Evolutionary conservation across 1,140 invertebrate species (phyloP), one percentile per base, ranked within the genome.

Genomic region (Geopemphigus sp.): DNA sequence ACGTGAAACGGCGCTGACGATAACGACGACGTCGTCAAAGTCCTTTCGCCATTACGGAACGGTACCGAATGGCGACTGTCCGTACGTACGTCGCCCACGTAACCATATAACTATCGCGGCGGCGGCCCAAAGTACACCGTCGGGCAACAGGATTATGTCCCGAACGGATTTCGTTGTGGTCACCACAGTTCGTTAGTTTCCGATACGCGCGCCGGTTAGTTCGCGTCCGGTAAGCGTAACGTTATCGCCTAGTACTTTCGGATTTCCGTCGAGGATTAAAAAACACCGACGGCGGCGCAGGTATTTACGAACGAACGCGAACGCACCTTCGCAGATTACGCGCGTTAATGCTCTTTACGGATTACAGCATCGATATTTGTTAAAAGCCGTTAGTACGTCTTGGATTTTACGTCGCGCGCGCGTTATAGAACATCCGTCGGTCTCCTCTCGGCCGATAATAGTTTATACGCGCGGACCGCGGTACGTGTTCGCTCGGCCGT

Each of bases 281-380:
- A 54, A 72, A 54, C 0, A 53, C 5, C 1, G 14, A 19, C 19
- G 15, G 45, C 5, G 26, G 47, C 29, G 54, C 26, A 54, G 68
- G 68, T 72, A 54, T 72, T 72, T 68, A 68, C 66, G 50, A 47
- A 50, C 26, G 8, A 68, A 50, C 50, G 17, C 24, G 17, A 68
- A 39, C 8, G n/a, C n/a, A 24, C 66, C 39, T 50, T 50, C 24
- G 14, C 22, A 68, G n/a, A 50, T 47, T 26, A 50, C 22, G 2
- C n/a, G 11, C 10, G 63, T 63, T 39, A 63, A 72, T 72, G 24
- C 68, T 72, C 68, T 72, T 72, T 72, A 54, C 68, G 29, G 68
- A 72, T 72, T 72, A 72, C 11, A 12, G 29, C 50, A 26, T 68
- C 22, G 39, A 24, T 72, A 29, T 72, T 29, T 26, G 47, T 19